Conservation (phyloP, 2,797 vertebrate genomes). For the Rhynchotus rufescens region DNA sequence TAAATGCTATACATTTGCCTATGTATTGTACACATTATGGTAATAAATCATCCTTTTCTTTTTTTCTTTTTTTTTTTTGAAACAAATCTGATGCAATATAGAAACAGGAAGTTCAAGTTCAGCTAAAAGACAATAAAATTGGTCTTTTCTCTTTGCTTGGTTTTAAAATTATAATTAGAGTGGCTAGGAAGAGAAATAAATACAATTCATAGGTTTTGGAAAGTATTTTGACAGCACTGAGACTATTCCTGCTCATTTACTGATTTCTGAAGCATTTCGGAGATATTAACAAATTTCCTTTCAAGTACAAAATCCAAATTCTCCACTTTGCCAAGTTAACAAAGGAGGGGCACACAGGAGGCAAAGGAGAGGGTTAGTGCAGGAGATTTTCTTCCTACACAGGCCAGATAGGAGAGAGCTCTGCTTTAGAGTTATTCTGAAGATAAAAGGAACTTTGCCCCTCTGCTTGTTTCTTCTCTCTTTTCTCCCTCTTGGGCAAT, state of each 20-base stretch:
- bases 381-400: neutral
- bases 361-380: neutral
- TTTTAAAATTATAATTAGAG: neutral
- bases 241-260: neutral
- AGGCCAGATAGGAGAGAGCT: neutral
- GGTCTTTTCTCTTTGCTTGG: neutral
- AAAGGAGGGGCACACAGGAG: neutral
- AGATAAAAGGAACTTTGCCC: neutral
- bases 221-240: neutral
- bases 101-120: neutral
- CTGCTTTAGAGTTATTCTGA: neutral
- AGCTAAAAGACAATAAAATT: neutral
- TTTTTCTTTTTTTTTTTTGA: neutral
- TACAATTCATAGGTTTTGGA: neutral
- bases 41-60: slow-evolving; percentile 16
- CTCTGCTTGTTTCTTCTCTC: neutral
- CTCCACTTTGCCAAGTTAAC: neutral
- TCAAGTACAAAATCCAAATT: neutral
- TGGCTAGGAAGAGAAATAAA: neutral
- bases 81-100: slow-evolving; percentile 1
- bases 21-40: neutral
- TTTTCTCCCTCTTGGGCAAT: neutral
- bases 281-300: neutral
- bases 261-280: neutral
- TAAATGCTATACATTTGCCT: slow-evolving; percentile 3